Conservation (phyloP, 2,113 vertebrate genomes). For the Phylloscopus trochilus region DNA sequence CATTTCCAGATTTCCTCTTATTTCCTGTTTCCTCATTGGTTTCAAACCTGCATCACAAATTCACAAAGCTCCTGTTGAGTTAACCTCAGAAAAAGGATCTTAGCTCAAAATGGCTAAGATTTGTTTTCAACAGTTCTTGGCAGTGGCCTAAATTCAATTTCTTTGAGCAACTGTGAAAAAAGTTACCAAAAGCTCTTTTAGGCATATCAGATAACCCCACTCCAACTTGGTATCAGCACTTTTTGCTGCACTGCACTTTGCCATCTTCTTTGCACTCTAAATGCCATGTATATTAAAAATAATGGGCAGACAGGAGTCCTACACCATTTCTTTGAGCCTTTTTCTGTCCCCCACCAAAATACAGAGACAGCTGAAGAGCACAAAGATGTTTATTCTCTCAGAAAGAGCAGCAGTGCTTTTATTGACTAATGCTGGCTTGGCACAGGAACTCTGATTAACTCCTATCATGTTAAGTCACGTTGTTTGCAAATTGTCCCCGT, state of each 20-base stretch:
- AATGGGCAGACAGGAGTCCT: not conserved
- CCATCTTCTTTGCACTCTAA: not conserved
- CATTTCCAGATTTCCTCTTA: not conserved
- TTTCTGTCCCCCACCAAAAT: not conserved
- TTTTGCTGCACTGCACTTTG: not conserved
- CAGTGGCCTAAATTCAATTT: not conserved
- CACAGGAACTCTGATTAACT: not conserved
- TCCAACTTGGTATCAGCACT: not conserved
- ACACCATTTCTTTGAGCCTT: not conserved
- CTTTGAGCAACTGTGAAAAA: not conserved
- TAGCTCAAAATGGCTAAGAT: not conserved
- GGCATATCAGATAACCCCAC: not conserved
- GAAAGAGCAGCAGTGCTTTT: not conserved
- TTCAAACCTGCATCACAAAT: not conserved
- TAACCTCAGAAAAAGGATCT: not conserved
- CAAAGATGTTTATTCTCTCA: constrained; percentile 7
- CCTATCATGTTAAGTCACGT: not conserved
- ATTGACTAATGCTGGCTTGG: not conserved
- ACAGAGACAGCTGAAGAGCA: not conserved
- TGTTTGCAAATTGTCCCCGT: not conserved
- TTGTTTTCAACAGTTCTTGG: not conserved
- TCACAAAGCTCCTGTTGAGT: not conserved
- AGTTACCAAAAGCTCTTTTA: not conserved
- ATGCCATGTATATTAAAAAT: not conserved
- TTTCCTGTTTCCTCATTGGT: not conserved